Base-by-base conservation (phyloP, 2,888 invertebrate genomes). In the Drosophila algonquin region DNA sequence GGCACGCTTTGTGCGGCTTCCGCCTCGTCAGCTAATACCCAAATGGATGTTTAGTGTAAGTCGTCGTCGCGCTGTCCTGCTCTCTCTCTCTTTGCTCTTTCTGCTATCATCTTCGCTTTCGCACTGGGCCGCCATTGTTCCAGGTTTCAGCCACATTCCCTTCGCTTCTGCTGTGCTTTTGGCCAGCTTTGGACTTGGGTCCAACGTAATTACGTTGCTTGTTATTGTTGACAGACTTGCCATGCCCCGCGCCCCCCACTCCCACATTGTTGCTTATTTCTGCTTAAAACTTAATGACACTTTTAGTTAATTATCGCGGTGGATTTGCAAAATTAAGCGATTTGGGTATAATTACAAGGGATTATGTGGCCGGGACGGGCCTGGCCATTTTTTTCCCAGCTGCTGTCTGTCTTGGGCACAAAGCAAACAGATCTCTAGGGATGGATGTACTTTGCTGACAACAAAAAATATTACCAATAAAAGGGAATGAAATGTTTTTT, bases 41-140 rank as follows among this genome's bases (percentile, higher is more conserved):
- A 89, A 89, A 87, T 85, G 85, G 81, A 81, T 85, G 84, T 89
- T 89, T 85, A 89, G 89, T 80, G 87, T 89, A 89, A 89, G 85
- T 87, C 79, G 76, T 44, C 72, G 60, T 50, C 64, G 52, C 63
- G 53, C 35, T 52, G 40, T 55, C 62, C 14, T 50, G 46, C 32
- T n/a, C 16, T 46, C 51, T 46, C 5, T 40, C 10, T n/a, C 54
- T 56, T 27, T 35, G 55, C 61, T 44, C 56, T 24, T 24, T 24
- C 55, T 50, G 63, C 68, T 74, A 64, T 59, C 67, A 72, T 65
- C 63, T 76, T 63, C 77, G 16, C 64, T 72, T 77, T 50, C 55
- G 63, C 55, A 64, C 61, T 56, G 60, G 64, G 12, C 44, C 30
- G 50, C 50, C 50, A 44, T 69, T 69, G 55, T 75, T 69, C 45